phyloP scores from a whole-genome alignment of 2,888 invertebrate genomes.

The Dasypolia templi region DNA sequence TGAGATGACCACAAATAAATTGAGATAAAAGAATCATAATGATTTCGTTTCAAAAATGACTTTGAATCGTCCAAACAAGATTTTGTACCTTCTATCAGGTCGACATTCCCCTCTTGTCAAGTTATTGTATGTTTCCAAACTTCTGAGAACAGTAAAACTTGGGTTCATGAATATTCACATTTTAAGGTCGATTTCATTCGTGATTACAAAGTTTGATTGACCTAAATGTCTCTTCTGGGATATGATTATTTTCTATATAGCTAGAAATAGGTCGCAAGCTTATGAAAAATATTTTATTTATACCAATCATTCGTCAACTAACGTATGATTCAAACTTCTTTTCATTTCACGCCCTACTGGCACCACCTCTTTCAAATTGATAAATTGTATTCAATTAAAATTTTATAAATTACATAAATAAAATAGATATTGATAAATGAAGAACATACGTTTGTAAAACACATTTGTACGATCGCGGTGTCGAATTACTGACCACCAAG shows the following conservation, averaged over 20 bases:
- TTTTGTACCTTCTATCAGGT: not conserved
- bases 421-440: constrained; percentile 43
- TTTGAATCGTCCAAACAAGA: not conserved
- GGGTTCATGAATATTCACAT: constrained; percentile 28
- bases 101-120: not conserved
- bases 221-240: not conserved
- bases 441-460: constrained; percentile 18
- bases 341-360: constrained; percentile 20
- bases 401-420: constrained; percentile 3
- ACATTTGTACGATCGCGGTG: constrained; percentile 34
- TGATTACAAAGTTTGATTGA: constrained; percentile 21
- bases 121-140: not conserved
- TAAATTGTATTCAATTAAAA: constrained; percentile 17
- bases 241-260: not conserved
- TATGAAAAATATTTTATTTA: constrained; percentile 9
- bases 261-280: constrained; percentile 1
- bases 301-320: constrained; percentile 1
- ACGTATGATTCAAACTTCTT: not conserved
- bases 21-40: not conserved
- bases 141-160: constrained; percentile 9
- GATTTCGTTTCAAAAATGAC: not conserved
- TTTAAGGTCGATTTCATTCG: constrained; percentile 30
- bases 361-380: constrained; percentile 45
- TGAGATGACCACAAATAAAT: no score
- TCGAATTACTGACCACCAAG: constrained; percentile 43